Evolutionary conservation across 2,797 vertebrate species (phyloP).

Genomic region (Natrix natrix): DNA sequence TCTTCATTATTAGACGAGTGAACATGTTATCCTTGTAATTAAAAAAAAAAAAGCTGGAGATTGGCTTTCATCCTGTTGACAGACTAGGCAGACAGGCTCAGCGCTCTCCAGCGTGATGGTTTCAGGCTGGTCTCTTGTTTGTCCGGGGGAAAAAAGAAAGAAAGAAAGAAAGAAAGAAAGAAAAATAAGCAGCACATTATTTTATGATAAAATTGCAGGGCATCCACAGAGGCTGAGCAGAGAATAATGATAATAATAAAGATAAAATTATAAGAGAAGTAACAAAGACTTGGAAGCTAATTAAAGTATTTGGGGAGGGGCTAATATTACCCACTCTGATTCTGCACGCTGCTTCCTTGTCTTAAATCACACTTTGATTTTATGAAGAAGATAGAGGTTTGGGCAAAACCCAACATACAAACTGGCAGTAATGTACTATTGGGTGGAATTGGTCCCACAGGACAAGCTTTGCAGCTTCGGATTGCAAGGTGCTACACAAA

Average conservation of each 20-base stretch:
- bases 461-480: not conserved
- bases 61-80: conserved; percentile 85
- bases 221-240: conserved; percentile 64
- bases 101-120: conserved; percentile 69
- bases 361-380: not conserved
- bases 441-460: not conserved
- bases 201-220: conserved; percentile 72
- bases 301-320: conserved; percentile 66
- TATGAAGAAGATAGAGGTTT: not conserved
- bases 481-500: not conserved
- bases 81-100: conserved; percentile 73
- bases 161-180: conserved; percentile 48
- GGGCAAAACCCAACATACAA: not conserved
- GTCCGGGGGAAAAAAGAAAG: conserved; percentile 35
- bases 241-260: conserved; percentile 69
- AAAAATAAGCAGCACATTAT: conserved; percentile 81
- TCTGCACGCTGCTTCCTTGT: not conserved
- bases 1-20: conserved; percentile 95
- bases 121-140: conserved; percentile 78
- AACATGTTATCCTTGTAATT: conserved; percentile 97
- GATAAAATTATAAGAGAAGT: conserved; percentile 68
- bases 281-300: conserved; percentile 64
- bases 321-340: conserved; percentile 49
- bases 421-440: not conserved
- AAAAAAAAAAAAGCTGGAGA: conserved; percentile 91